Evolutionary conservation across 2,797 vertebrate genomes (phyloP).

Genomic region (Onychomys torridus): DNA sequence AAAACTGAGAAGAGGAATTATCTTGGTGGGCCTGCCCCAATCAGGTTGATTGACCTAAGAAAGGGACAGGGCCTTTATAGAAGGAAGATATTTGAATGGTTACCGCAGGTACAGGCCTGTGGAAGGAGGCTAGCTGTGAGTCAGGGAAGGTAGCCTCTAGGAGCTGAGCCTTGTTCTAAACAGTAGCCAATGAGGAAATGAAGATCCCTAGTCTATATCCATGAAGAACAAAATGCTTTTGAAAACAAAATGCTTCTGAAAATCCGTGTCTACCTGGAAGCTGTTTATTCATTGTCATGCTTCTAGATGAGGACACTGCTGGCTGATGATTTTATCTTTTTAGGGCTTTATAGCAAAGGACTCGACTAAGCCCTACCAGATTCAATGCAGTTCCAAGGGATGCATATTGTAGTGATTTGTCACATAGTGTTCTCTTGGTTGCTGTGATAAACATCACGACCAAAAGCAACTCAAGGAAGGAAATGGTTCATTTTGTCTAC

Average conservation of each 20-base stretch:
- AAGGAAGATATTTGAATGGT: background rate
- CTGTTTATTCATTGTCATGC: background rate
- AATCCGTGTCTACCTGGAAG: background rate
- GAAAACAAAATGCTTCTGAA: slow-evolving; percentile 39
- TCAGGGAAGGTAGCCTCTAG: background rate
- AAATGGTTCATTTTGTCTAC: background rate
- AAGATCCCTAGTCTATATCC: background rate
- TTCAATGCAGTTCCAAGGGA: background rate
- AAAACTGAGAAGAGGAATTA: slow-evolving; percentile 15
- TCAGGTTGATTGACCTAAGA: slow-evolving; percentile 1
- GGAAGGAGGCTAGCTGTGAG: background rate
- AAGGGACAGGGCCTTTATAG: background rate
- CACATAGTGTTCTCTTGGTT: background rate
- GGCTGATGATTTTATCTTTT: background rate
- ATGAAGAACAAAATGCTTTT: background rate
- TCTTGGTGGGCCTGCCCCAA: background rate
- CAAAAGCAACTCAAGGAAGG: background rate
- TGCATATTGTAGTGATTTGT: background rate
- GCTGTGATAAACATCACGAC: background rate
- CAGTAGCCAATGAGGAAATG: background rate
- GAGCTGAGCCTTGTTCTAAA: background rate
- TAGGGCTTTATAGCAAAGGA: background rate
- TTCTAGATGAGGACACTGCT: background rate
- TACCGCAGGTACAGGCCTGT: background rate
- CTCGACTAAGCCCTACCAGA: background rate